These are phyloP conservation scores for Sarcophilus harrisii DNA, from an alignment of 2,797 vertebrate genomes.

Conservation along the genomic window DNA sequence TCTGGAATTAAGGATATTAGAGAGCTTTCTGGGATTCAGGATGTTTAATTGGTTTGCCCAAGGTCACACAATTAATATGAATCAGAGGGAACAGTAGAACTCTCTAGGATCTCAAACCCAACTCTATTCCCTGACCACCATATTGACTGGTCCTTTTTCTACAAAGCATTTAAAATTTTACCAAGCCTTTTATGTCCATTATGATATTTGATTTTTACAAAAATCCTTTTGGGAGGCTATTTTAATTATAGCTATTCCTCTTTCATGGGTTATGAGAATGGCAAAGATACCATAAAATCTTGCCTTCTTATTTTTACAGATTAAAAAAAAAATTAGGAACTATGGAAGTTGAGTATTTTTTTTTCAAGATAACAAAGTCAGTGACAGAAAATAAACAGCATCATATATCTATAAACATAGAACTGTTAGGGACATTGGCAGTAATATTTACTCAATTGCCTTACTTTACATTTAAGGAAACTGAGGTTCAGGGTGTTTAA, in stretches of 20 bases:
- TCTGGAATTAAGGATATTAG: background rate
- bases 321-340: background rate
- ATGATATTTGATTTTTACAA: background rate
- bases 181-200: background rate
- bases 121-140: background rate
- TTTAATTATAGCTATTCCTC: background rate
- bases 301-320: background rate
- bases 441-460: background rate
- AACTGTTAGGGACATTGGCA: background rate
- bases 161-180: background rate
- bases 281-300: background rate
- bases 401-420: background rate
- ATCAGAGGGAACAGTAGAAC: background rate
- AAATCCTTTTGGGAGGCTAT: background rate
- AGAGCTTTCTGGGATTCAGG: background rate
- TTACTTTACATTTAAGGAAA: background rate
- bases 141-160: background rate
- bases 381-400: background rate
- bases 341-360: background rate
- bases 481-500: background rate
- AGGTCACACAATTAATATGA: background rate
- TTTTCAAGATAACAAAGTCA: background rate
- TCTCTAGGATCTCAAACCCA: background rate
- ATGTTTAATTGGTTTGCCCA: background rate
- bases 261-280: background rate